A percentile compares a stretch with the other conserved stretches of the same genome.
Conservation (phyloP, 2,113 vertebrate genomes). For the Tachycineta bicolor region DNA sequence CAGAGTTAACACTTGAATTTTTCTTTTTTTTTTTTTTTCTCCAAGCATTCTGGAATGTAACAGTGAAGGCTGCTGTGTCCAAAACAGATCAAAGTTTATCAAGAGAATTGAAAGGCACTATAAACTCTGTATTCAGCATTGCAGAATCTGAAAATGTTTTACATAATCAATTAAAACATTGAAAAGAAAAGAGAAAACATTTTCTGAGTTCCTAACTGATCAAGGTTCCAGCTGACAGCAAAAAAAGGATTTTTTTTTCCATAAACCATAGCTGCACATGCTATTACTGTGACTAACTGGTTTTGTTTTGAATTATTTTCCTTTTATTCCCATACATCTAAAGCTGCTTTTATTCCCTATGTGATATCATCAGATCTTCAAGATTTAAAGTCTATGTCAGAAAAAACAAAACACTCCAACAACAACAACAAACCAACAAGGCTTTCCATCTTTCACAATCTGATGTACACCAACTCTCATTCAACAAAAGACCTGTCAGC, state of each 20-base stretch:
- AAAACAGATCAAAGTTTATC: not conserved
- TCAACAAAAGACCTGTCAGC: constrained; percentile 45
- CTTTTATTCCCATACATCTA: constrained; percentile 12
- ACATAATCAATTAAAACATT: not conserved
- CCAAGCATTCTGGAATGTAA: not conserved
- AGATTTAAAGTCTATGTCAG: constrained; percentile 10
- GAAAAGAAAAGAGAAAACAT: not conserved
- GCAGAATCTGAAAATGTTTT: not conserved
- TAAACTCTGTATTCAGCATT: not conserved
- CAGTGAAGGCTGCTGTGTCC: not conserved
- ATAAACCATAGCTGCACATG: not conserved
- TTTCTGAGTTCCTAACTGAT: not conserved
- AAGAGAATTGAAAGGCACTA: not conserved
- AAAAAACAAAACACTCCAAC: not conserved
- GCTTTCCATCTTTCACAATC: constrained; percentile 22
- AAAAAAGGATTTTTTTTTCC: not conserved
- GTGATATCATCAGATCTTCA: not conserved
- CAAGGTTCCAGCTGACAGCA: not conserved
- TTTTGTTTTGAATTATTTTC: constrained; percentile 16
- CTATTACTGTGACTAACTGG: not conserved
- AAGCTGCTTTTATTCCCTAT: constrained; percentile 20
- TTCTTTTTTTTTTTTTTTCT: too few species aligned
- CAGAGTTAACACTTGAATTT: not conserved
- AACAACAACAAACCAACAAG: not conserved
- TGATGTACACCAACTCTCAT: not conserved